A percentile compares a stretch with the other conserved stretches of the same genome.
phyloP scores from a whole-genome alignment of 2,888 invertebrate genomes.

The Pollenia angustigena region DNA sequence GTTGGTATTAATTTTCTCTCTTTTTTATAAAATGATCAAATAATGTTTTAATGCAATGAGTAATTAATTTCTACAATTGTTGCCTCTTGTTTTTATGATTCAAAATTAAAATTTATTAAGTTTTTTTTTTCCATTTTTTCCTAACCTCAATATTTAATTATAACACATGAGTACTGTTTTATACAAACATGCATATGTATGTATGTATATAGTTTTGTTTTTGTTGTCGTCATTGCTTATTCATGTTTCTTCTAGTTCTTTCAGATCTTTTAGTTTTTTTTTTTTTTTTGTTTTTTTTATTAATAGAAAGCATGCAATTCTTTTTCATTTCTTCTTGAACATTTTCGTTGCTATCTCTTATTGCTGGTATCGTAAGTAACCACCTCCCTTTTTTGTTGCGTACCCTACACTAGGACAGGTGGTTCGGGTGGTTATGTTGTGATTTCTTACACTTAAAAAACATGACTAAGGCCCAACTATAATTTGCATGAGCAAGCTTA shows the following conservation, averaged over 20 bases:
- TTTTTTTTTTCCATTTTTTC: constrained; percentile 45
- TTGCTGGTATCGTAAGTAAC: constrained; percentile 5
- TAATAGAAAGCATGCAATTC: constrained; percentile 61
- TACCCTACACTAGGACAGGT: background rate
- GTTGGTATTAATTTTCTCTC: constrained; percentile 84
- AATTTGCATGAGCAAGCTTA: too few species aligned
- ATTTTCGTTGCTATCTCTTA: background rate
- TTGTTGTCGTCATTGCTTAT: constrained; percentile 45
- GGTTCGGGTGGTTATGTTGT: background rate
- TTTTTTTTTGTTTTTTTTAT: constrained; percentile 36
- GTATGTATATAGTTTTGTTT: background rate
- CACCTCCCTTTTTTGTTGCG: background rate
- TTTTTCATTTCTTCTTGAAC: constrained; percentile 25
- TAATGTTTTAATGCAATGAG: background rate
- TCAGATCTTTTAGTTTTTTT: constrained; percentile 6
- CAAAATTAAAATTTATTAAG: constrained; percentile 34
- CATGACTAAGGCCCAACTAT: too few species aligned
- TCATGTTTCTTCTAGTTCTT: constrained; percentile 52
- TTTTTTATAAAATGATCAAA: background rate
- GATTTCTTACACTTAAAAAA: background rate
- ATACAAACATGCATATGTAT: background rate
- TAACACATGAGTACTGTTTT: constrained; percentile 67
- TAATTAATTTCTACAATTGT: background rate
- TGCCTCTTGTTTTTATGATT: background rate
- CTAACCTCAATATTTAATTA: constrained; percentile 73